These are phyloP conservation scores for Orchesella cincta DNA, from an alignment of 1,140 invertebrate species.

Conservation along the genomic window DNA sequence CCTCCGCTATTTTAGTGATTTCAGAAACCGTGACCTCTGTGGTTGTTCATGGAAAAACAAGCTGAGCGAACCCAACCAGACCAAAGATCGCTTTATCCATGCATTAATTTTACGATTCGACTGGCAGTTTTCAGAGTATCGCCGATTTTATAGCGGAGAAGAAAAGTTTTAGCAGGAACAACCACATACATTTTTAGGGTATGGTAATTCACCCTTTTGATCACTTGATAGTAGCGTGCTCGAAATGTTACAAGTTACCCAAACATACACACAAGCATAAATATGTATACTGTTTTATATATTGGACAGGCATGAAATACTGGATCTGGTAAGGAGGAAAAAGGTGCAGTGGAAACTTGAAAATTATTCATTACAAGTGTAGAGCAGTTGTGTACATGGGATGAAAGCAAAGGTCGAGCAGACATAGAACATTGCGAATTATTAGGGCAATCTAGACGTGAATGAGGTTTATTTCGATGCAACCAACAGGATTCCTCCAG, in stretches of 20 bases:
- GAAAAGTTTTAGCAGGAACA: not conserved
- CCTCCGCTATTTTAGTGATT: not conserved
- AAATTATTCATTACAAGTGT: not conserved
- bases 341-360: not conserved
- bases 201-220: not conserved
- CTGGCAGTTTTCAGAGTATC: not conserved
- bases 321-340: not conserved
- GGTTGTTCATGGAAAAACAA: not conserved
- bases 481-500: no score
- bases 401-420: no score
- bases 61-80: not conserved
- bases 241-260: no score
- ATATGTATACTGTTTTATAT: no score
- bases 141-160: not conserved
- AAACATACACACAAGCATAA: no score
- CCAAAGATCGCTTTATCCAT: not conserved
- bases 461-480: no score
- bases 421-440: no score
- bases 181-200: not conserved
- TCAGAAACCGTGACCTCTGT: not conserved
- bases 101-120: constrained; percentile 4
- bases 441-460: no score
- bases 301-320: not conserved
- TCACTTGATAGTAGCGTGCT: no score
- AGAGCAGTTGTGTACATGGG: no score